Evolutionary conservation across 92 coral and sea anemone genomes (phyloP), one percentile per base, ranked within the genome.

Genomic region (Montipora capitata): DNA sequence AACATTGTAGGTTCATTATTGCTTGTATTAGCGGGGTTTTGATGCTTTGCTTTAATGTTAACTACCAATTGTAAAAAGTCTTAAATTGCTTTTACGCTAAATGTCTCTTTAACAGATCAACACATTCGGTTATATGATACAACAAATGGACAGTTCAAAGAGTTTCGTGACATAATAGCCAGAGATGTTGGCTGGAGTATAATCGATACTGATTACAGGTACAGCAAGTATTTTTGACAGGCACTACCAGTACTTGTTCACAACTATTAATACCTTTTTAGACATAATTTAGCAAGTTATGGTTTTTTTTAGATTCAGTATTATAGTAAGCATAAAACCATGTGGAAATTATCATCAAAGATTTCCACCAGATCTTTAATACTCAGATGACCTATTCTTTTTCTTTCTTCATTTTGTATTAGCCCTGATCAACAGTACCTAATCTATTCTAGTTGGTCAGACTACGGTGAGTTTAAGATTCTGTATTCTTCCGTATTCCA

Each of bases 381-480:
- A 45, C 51, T 2, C 5, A 45, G 0, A 8, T 45, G 5, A 45
- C 51, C 2, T 45, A 1, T 13, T 61, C 20, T 61, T 61, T 16
- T 1, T 6, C 8, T 54, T 61, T 18, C 27, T 42, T 17, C 8
- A 11, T 66, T 15, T 44, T 81, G 42, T 72, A 51, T 12, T 79
- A 97, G 99, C 81, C 97, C 98, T 76, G 99, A 97, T 79, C 98
- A 97, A 77, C 91, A 91, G 69, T 90, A 95, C 85, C 85, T 97
- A 39, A 97, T 97, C 82, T 97, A 97, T 82, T 97, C 99, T 10
- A 95, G 99, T 77, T 97, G 99, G 99, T 97, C 99, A 14, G 94
- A 94, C 71, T 94, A 96, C 70, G 71, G 99, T 94, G 81, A 95
- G 99, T 94, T 68, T 2, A 15, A 41, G 9, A 12, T n/a, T 4